phyloP scores from a whole-genome alignment of 2,113 vertebrate species.

The Cyanistes caeruleus region DNA sequence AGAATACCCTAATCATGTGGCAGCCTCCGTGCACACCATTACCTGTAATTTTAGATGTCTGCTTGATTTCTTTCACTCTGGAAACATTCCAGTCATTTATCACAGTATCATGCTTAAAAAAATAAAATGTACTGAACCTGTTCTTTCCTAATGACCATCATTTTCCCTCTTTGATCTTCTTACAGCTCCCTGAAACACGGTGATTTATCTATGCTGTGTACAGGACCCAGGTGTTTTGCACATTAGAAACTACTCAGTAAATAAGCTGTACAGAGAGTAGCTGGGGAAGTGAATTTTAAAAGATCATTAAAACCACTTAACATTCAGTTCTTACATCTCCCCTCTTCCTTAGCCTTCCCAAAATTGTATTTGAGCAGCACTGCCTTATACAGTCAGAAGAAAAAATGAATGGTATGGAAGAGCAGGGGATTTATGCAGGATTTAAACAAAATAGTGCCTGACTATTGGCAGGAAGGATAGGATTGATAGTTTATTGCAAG shows the following conservation, averaged over 20 bases:
- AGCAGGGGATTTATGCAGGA: not conserved
- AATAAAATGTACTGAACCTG: constrained; percentile 60
- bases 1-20: constrained; percentile 63
- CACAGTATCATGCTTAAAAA: constrained; percentile 56
- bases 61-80: constrained; percentile 50
- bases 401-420: not conserved
- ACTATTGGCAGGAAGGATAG: not conserved
- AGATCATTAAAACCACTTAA: constrained; percentile 42
- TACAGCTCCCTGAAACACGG: constrained; percentile 2
- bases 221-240: constrained; percentile 12
- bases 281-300: constrained; percentile 29
- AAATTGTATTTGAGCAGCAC: not conserved
- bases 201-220: constrained; percentile 36
- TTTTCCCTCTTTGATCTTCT: constrained; percentile 48
- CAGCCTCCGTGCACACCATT: constrained; percentile 47
- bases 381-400: not conserved
- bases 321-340: constrained; percentile 27
- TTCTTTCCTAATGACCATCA: constrained; percentile 41
- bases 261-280: not conserved
- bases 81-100: constrained; percentile 58
- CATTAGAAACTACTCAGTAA: constrained; percentile 42
- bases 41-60: constrained; percentile 61
- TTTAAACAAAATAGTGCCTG: not conserved
- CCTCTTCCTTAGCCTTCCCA: not conserved
- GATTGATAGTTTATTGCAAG: not conserved